Percentiles rank a stretch among this genome's conserved stretches.
phyloP scores from a whole-genome alignment of 2,797 vertebrate genomes.

The Phyllotis vaccarum region DNA sequence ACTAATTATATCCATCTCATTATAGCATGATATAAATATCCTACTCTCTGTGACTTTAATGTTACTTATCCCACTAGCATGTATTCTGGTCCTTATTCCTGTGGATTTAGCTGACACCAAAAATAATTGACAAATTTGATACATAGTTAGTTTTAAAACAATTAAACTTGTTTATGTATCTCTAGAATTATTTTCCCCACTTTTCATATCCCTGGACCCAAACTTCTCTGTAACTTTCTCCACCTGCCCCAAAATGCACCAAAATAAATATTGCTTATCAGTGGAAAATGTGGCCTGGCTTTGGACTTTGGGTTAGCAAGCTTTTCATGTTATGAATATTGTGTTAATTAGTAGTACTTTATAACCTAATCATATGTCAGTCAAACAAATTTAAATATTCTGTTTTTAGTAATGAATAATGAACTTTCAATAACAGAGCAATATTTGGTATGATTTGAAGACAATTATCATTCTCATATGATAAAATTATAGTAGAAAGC shows the following conservation, averaged over 20 bases:
- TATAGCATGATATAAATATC: not conserved
- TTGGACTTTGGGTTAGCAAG: not conserved
- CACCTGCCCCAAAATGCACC: not conserved
- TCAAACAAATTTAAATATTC: not conserved
- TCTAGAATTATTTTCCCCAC: not conserved
- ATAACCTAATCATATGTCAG: not conserved
- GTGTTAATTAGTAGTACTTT: not conserved
- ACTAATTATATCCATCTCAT: not conserved
- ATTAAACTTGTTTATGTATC: not conserved
- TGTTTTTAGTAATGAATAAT: not conserved
- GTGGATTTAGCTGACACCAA: not conserved
- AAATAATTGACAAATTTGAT: not conserved
- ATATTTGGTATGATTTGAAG: conserved; percentile 38
- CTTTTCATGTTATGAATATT: not conserved
- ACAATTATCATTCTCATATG: conserved; percentile 31
- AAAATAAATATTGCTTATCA: not conserved
- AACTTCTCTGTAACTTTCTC: not conserved
- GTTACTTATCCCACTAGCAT: not conserved
- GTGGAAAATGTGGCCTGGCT: not conserved
- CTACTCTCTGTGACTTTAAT: not conserved
- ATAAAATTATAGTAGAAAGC: conserved; percentile 12
- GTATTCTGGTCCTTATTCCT: not conserved
- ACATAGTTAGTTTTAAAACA: not conserved
- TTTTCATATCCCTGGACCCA: not conserved
- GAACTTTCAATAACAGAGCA: conserved; percentile 19